Evolutionary conservation across 1,140 invertebrate genomes (phyloP), one percentile per base, ranked within the genome.

Genomic region (Teleogryllus occipitalis): DNA sequence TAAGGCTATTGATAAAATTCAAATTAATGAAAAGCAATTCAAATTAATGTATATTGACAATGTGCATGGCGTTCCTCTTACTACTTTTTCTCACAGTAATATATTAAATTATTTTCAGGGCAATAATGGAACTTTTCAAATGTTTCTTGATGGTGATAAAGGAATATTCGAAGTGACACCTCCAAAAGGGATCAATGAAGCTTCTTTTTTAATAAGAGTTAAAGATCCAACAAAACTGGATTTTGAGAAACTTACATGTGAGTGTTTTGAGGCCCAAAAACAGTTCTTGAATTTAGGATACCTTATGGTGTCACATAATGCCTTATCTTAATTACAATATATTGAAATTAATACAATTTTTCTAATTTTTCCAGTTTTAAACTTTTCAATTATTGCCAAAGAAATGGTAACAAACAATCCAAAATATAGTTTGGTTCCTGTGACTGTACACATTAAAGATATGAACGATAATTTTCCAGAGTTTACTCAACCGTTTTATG

Each of bases 381-480:
- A 96, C 86, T 95, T 96, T 83, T 95, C 93, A 80, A 87, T 98
- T 75, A 89, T 96, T 54, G 96, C 96, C 15, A 92, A 93, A 85
- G 96, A 97, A 89, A 89, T 92, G 77, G 93, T 93, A 80, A 87
- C 91, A 81, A 87, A 88, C 81, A 89, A 91, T 75, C 91, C 93
- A 8, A 94, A 95, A 86, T 91, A 91, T 80, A 95, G 92, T 84
- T 87, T 90, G n/a, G 96, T 95, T 0, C 92, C 94, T 72, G 92
- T 98, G 6, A 94, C 91, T 14, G 92, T 98, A 75, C 90, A 93
- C 81, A 92, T 99, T 83, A 89, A 93, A 81, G 97, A 99, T 87
- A 92, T 95, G 84, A 98, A 98, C 84, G 97, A 98, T 85, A 98
- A 98, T 86, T 94, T 94, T 84, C 97, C 97, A 0, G 92, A 95